Evolutionary conservation across 1,140 invertebrate species (phyloP), one percentile per base, ranked within the genome.

Genomic region (Tribolium madens): DNA sequence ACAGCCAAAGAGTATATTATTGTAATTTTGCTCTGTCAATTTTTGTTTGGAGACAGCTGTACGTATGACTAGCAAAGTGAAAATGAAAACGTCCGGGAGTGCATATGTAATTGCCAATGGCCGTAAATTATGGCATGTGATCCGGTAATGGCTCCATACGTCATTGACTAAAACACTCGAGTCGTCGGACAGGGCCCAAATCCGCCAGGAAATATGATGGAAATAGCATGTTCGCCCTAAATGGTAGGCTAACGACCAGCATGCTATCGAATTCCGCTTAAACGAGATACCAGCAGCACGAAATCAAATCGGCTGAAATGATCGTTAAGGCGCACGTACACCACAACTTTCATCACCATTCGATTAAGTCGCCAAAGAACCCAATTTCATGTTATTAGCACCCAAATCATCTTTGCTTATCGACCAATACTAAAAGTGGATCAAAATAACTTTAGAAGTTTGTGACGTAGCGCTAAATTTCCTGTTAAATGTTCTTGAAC

Each of bases 191-290:
- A 70, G 36, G 33, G 64, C 42, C 57, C 15, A 26, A 26, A 31
- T 70, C 46, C 36, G 15, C 12, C 74, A 70, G 74, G 74, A 76
- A 76, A 76, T 76, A 76, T 76, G 74, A 76, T 76, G 74, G 74
- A 76, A 76, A 76, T 76, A 76, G 68, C 74, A 70, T 76, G 74
- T 76, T 76, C 74, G n/a, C 64, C 42, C 60, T 70, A 76, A 76
- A 33, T 69, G 74, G 60, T 70, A 36, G 48, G 21, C 74, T 76
- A 76, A 76, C 74, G 74, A 76, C 60, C 60, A 57, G 12, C 74
- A 70, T 48, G 74, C 74, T 76, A 76, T 76, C 74, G 74, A 76
- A 72, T 72, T 72, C 70, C 70, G 70, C 14, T 72, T 72, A 72
- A 72, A 72, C 70, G 46, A 72, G 70, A 72, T 72, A 72, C 70